Percentiles rank a stretch among this genome's conserved stretches.
phyloP scores from a whole-genome alignment of 2,113 vertebrate species.

The Labeo catla region DNA sequence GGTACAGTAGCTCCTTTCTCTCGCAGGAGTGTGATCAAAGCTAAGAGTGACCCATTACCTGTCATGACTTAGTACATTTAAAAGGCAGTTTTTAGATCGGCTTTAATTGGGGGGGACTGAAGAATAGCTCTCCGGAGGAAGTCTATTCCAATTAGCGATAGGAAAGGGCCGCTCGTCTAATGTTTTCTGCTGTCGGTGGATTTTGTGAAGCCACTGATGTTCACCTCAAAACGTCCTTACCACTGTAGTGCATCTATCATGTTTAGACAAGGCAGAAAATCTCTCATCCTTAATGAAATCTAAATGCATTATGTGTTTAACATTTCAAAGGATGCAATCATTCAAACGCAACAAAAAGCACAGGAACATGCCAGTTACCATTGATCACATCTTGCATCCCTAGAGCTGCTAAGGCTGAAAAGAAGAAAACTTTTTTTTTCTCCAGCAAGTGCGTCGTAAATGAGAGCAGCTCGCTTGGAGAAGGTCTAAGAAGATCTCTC shows the following conservation, averaged over 20 bases:
- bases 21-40: constrained; percentile 30
- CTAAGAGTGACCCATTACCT: constrained; percentile 41
- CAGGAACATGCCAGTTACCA: background rate
- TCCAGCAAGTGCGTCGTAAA: background rate
- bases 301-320: constrained; percentile 26
- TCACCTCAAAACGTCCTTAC: constrained; percentile 10
- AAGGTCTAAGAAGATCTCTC: background rate
- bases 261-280: constrained; percentile 7
- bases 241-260: constrained; percentile 30
- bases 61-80: constrained; percentile 28
- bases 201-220: background rate
- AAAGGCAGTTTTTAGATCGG: background rate
- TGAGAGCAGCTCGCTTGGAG: background rate
- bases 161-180: background rate
- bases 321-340: constrained; percentile 26
- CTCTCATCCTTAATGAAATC: constrained; percentile 24
- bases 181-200: constrained; percentile 4
- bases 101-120: constrained; percentile 23
- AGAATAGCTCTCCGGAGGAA: constrained; percentile 13
- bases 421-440: background rate
- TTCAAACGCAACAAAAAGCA: background rate
- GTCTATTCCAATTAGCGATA: constrained; percentile 31
- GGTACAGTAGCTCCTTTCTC: constrained; percentile 27
- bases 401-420: background rate
- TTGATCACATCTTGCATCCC: background rate